A percentile compares a stretch with the other conserved stretches of the same genome.
These are phyloP conservation scores for Enteromius viviparus DNA, from an alignment of 2,797 vertebrate genomes.

Conservation along the genomic window DNA sequence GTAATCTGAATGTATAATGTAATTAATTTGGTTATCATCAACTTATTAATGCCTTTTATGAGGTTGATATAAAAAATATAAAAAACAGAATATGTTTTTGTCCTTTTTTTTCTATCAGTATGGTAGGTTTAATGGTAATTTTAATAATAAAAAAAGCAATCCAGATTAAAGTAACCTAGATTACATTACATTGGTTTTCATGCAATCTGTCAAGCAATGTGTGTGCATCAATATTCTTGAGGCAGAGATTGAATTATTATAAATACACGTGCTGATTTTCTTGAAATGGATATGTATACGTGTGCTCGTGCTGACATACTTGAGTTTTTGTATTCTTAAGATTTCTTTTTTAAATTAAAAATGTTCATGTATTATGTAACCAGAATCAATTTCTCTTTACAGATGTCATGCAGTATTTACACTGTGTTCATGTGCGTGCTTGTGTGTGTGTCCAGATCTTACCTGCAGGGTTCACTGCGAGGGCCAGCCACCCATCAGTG, in stretches of 20 bases:
- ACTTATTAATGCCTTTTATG: background rate
- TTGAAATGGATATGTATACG: too few species aligned
- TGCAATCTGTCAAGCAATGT: too few species aligned
- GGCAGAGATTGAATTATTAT: too few species aligned
- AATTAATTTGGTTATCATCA: background rate
- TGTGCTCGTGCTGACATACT: background rate
- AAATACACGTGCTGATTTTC: too few species aligned
- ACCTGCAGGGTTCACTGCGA: slow-evolving; percentile 17
- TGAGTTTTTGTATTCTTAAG: background rate
- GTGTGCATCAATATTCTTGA: too few species aligned
- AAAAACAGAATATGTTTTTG: background rate
- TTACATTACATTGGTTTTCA: background rate
- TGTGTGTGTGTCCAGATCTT: background rate
- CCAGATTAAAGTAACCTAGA: background rate
- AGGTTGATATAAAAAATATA: background rate
- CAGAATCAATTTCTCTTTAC: background rate
- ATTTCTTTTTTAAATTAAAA: background rate
- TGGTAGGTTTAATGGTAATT: background rate
- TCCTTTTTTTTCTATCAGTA: background rate
- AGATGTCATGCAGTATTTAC: background rate
- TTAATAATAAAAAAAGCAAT: too few species aligned
- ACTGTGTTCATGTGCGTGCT: background rate
- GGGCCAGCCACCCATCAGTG: slow-evolving; percentile 1
- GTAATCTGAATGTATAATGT: too few species aligned
- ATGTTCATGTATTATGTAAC: background rate